A percentile compares a stretch with the other conserved stretches of the same genome.
Evolutionary conservation across 1,140 invertebrate species (phyloP).

Genomic region (Scylla paramamosain): DNA sequence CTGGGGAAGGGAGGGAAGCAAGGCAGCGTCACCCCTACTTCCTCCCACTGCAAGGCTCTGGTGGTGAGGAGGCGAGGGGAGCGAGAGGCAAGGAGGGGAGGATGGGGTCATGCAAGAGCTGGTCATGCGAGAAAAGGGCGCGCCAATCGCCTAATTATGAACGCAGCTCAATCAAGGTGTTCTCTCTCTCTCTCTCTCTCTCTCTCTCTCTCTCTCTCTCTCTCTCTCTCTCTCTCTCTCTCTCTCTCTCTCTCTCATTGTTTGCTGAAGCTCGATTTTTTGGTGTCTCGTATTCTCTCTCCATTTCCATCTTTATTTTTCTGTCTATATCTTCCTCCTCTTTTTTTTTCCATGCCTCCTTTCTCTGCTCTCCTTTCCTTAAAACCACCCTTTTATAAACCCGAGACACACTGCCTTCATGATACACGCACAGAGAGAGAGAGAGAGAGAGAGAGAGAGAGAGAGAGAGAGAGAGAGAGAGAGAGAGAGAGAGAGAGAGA

Average conservation of each 20-base stretch:
- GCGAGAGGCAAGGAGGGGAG: background rate
- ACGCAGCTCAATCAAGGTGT: conserved; percentile 48
- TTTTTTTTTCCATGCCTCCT: background rate
- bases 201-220: background rate
- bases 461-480: background rate
- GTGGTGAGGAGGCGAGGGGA: background rate
- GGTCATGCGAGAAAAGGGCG: conserved; percentile 18
- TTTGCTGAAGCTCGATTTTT: background rate
- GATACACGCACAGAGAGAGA: background rate
- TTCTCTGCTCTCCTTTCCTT: background rate
- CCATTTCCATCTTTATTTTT: background rate
- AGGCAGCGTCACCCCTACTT: background rate
- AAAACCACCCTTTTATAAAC: background rate
- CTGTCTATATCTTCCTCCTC: background rate
- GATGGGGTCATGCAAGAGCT: conserved; percentile 22
- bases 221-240: background rate
- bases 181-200: background rate
- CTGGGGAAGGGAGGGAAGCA: background rate
- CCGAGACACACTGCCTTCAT: background rate
- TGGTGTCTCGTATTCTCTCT: background rate
- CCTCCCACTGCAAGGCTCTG: background rate
- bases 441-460: background rate
- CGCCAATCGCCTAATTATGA: conserved; percentile 57
- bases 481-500: background rate
- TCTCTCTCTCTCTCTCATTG: background rate